Base-by-base conservation (phyloP, 2,797 vertebrate genomes). In the Syncerus caffer region DNA sequence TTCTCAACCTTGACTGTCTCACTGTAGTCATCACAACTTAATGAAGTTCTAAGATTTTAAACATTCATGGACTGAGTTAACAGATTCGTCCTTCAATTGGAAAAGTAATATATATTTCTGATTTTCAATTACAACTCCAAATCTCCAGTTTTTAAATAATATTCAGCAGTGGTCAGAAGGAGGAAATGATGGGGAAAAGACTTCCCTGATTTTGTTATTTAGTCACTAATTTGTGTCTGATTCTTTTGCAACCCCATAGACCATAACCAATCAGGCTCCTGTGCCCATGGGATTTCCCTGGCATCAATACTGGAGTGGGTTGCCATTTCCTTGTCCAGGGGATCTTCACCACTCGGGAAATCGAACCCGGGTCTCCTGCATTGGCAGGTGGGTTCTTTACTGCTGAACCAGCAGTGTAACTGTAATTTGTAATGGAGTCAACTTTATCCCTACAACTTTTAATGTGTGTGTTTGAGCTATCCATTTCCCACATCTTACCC, bases 1-100 rank as follows among this genome's bases (percentile, higher is more conserved):
- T 98, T 98, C 97, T 97, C 97, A 95, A 86, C 84, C 4, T 82
- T 91, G 95, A 87, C 97, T n/a, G 74, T 79, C 16, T 0, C 62
- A 12, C 0, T 57, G 47, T 17, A 84, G 95, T 34, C 80, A 83
- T 83, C 51, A 10, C 51, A 38, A 53, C n/a, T 96, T 85, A 25
- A 94, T 95, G 88, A 60, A 84, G 47, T 62, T 42, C 2, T 0
- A 85, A 60, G 95, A 98, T 95, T 97, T 98, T 93, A 98, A 94
- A 93, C 4, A 0, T 96, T 97, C 45, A 80, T 47, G 31, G 74
- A 57, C 79, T 38, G 29, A 15, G 74, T 42, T 34, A 60, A 83
- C 82, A 60, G 38, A 55, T 55, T 98, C 83, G 55, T 2, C 1
- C 47, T 57, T 17, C 51, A 27, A 6, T 71, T 38, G 4, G 0